Base-by-base conservation (phyloP, 2,888 invertebrate species). In the Spilosoma lubricipeda region DNA sequence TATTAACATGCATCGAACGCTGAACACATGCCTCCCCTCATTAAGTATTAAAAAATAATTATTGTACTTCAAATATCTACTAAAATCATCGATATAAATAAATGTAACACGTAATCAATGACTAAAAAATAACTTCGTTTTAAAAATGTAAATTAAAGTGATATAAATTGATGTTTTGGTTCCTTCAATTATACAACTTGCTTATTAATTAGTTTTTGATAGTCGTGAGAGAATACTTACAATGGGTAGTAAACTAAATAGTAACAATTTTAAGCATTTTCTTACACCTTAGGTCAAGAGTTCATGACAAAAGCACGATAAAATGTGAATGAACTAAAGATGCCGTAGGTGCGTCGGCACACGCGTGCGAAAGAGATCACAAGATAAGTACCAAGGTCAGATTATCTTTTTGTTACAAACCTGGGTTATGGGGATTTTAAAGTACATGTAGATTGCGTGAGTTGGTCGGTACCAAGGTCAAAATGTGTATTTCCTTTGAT, bases 301-400 rank as follows among this genome's bases (percentile, higher is more conserved):
- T 79, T 80, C 80, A 73, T 59, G 77, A 79, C 69, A 68, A 76
- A 80, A 68, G 63, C 74, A 66, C 45, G 79, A 75, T 77, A 76
- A 78, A 82, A 86, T 84, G 86, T 85, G 85, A 86, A 85, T 82
- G 86, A 87, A 83, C 87, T 82, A 80, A 76, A 76, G 80, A 73
- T 63, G 66, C 30, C 65, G 3, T 48, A 52, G 42, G 52, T 64
- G 65, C 45, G 70, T 72, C 30, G 45, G 70, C 71, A 74, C 79
- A 67, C 70, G 67, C 86, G 87, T 86, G 86, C 78, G 87, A 86
- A 85, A 81, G 67, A 83, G 85, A 85, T 85, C 75, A 80, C n/a
- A 68, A 48, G 84, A 84, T 84, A 82, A 82, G 23, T 3, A 66
- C 68, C 83, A 84, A 82, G 81, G 85, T 42, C 83, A 77, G 75